A percentile compares a stretch with the other conserved stretches of the same genome.
Conservation (phyloP, 2,888 invertebrate species). For the Drosophila dives region DNA sequence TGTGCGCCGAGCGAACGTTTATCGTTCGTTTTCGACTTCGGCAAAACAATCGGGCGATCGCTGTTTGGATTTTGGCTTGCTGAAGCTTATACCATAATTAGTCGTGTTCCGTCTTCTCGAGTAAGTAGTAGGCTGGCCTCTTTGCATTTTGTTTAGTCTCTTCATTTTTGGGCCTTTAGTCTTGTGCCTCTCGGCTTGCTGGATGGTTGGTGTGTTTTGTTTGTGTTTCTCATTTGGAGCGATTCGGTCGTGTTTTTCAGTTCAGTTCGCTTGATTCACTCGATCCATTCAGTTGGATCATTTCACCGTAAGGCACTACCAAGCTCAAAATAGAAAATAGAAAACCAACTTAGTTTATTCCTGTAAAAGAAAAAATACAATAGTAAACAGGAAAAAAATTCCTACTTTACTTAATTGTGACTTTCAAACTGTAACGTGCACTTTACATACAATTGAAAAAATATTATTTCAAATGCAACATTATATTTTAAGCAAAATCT, state of each 20-base stretch:
- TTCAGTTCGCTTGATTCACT: slow-evolving; percentile 83
- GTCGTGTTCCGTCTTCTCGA: slow-evolving; percentile 85
- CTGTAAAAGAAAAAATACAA: slow-evolving; percentile 4
- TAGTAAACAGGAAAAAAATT: slow-evolving; percentile 6
- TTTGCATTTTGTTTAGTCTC: slow-evolving; percentile 35
- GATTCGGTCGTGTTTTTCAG: slow-evolving; percentile 68
- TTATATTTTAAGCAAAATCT: slow-evolving; percentile 4
- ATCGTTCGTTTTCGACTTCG: slow-evolving; percentile 27
- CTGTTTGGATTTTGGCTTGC: slow-evolving; percentile 70
- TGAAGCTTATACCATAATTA: slow-evolving; percentile 84
- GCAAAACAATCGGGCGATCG: slow-evolving; percentile 30
- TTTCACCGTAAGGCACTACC: slow-evolving; percentile 58
- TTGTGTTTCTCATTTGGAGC: slow-evolving; percentile 58
- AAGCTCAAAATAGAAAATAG: slow-evolving; percentile 12
- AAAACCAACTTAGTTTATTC: background rate
- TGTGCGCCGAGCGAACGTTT: slow-evolving; percentile 56
- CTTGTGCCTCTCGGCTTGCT: slow-evolving; percentile 43
- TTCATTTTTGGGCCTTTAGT: slow-evolving; percentile 39
- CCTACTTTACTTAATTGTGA: slow-evolving; percentile 4
- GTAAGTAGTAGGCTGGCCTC: slow-evolving; percentile 83
- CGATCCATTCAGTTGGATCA: slow-evolving; percentile 84
- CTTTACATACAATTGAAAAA: background rate
- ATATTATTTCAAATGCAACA: background rate
- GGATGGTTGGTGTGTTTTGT: slow-evolving; percentile 29
- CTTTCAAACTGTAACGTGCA: slow-evolving; percentile 46